These are phyloP conservation scores for Quadriops clusia DNA, from an alignment of 2,888 invertebrate species.

Conservation along the genomic window DNA sequence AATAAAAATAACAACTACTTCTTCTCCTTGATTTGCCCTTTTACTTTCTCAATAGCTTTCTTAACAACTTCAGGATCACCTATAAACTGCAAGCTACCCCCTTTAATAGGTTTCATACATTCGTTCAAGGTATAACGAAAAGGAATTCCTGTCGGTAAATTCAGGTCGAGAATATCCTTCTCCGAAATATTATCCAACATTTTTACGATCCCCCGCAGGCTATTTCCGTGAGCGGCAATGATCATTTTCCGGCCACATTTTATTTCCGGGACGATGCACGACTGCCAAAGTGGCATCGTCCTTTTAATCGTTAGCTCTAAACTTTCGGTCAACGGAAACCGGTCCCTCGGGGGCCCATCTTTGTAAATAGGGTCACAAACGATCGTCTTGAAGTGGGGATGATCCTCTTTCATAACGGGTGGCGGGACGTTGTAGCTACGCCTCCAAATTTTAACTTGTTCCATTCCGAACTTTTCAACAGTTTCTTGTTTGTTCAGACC, in stretches of 20 bases:
- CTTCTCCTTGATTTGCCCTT: constrained; percentile 48
- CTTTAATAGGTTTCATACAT: constrained; percentile 42
- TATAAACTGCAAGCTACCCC: constrained; percentile 47
- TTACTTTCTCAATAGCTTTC: constrained; percentile 48
- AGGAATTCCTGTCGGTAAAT: constrained; percentile 53
- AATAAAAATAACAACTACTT: constrained; percentile 11
- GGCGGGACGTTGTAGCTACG: constrained; percentile 73
- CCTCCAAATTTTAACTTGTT: constrained; percentile 75
- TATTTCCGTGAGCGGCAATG: constrained; percentile 79
- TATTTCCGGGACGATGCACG: constrained; percentile 65
- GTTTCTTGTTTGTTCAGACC: constrained; percentile 77
- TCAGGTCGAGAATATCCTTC: constrained; percentile 45
- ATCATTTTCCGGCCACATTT: constrained; percentile 67
- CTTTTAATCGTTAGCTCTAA: constrained; percentile 69
- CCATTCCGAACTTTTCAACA: constrained; percentile 73
- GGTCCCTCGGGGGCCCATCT: constrained; percentile 53
- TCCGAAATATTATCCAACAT: constrained; percentile 54
- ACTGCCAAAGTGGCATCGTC: constrained; percentile 77
- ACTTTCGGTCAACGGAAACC: constrained; percentile 75
- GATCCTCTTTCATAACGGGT: constrained; percentile 64
- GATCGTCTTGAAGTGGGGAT: constrained; percentile 64
- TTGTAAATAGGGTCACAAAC: constrained; percentile 62
- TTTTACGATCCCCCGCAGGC: constrained; percentile 74
- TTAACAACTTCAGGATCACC: constrained; percentile 50
- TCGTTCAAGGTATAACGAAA: constrained; percentile 50